Evolutionary conservation across 2,888 invertebrate genomes (phyloP).

Genomic region (Ceraclea dissimilis): DNA sequence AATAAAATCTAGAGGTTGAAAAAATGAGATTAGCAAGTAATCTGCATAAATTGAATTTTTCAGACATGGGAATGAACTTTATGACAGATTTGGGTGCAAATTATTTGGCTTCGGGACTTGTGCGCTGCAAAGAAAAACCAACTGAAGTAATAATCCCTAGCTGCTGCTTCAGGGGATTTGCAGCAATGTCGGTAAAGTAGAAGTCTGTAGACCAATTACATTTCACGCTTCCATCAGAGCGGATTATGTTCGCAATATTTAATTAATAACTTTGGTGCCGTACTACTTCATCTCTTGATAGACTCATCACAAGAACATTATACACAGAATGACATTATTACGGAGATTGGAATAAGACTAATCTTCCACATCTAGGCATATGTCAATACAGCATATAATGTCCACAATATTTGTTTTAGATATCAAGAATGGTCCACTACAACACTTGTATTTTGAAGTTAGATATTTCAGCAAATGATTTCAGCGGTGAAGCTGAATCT

Average conservation of each 20-base stretch:
- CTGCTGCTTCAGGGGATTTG: slow-evolving; percentile 47
- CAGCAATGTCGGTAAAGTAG: slow-evolving; percentile 40
- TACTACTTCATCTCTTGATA: too few species aligned
- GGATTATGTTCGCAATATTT: neutral
- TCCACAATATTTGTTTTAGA: slow-evolving; percentile 32
- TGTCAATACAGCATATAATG: too few species aligned
- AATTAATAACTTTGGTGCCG: too few species aligned
- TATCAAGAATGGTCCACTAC: slow-evolving; percentile 40
- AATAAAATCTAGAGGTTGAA: too few species aligned
- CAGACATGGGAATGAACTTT: slow-evolving; percentile 55
- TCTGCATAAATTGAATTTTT: neutral
- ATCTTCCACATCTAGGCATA: too few species aligned
- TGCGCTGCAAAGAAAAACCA: slow-evolving; percentile 48
- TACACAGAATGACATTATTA: too few species aligned
- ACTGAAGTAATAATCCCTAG: slow-evolving; percentile 49
- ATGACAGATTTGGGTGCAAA: slow-evolving; percentile 52
- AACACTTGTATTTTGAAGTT: slow-evolving; percentile 47
- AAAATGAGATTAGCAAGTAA: too few species aligned
- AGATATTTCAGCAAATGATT: slow-evolving; percentile 52
- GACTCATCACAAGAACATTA: too few species aligned
- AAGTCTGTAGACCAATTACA: neutral
- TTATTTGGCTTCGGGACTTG: slow-evolving; percentile 50
- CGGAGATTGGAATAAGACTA: too few species aligned
- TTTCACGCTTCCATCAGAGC: neutral
- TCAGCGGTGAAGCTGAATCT: slow-evolving; percentile 49